Conservation (phyloP, 2,797 vertebrate species). For the Hirundo rustica region DNA sequence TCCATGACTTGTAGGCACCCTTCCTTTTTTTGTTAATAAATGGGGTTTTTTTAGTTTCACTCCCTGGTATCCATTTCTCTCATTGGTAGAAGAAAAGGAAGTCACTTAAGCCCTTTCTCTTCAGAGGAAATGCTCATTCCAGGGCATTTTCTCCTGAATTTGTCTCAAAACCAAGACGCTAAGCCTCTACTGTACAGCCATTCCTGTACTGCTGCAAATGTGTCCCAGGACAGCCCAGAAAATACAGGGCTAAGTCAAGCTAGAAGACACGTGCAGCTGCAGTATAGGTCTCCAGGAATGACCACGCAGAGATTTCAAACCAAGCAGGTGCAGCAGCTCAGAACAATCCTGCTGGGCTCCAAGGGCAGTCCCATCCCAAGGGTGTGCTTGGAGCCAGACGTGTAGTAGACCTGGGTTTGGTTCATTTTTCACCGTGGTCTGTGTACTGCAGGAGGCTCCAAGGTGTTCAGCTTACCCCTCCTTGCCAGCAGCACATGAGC, state of each 20-base stretch:
- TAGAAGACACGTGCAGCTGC: background rate
- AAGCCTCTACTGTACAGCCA: background rate
- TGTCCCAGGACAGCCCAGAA: background rate
- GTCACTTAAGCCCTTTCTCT: background rate
- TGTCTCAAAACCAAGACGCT: background rate
- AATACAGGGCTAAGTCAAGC: background rate
- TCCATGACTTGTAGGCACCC: background rate
- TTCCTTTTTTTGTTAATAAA: background rate
- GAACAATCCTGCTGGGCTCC: background rate
- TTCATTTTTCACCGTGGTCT: background rate
- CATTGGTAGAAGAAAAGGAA: background rate
- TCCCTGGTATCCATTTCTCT: background rate
- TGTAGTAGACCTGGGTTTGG: background rate
- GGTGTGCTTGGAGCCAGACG: background rate
- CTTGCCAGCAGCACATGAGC: accelerated
- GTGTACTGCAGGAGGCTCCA: background rate
- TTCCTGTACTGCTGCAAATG: background rate
- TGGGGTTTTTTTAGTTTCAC: background rate
- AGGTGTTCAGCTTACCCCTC: background rate
- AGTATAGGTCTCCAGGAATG: background rate
- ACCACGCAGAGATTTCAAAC: background rate
- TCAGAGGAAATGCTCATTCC: background rate
- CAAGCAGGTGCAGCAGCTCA: background rate
- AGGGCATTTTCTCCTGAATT: background rate
- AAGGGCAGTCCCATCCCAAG: background rate